phyloP scores from a whole-genome alignment of 2,888 invertebrate species.

The Balanococcus diminutus region DNA sequence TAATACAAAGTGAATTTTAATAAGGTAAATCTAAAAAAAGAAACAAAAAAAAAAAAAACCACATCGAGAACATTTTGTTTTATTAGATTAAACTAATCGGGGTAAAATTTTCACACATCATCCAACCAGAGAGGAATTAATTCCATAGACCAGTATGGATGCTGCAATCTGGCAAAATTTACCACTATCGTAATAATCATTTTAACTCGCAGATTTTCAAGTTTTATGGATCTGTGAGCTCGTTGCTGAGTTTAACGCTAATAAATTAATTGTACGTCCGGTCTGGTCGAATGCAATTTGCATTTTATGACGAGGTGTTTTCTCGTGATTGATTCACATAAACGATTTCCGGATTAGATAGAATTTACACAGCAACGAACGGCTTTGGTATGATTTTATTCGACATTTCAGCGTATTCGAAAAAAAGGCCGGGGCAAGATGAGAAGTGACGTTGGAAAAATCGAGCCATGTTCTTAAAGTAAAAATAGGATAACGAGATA shows the following conservation, averaged over 20 bases:
- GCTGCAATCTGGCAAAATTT: not conserved
- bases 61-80: too few species aligned
- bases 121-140: not conserved
- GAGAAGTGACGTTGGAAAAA: not conserved
- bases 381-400: not conserved
- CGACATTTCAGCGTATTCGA: not conserved
- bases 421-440: not conserved
- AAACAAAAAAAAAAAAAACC: too few species aligned
- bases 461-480: too few species aligned
- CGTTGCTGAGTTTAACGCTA: not conserved
- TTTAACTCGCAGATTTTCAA: not conserved
- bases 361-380: not conserved
- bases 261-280: not conserved
- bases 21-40: slow-evolving; percentile 29
- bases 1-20: slow-evolving; percentile 41
- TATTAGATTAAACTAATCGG: not conserved
- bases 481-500: too few species aligned
- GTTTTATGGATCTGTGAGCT: not conserved
- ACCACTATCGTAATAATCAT: not conserved
- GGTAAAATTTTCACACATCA: not conserved
- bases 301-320: not conserved
- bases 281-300: not conserved
- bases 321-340: not conserved
- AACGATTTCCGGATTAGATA: not conserved
- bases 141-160: not conserved